Evolutionary conservation across 2,797 vertebrate genomes (phyloP).

Genomic region (Ctenochaetus hawaiiensis): DNA sequence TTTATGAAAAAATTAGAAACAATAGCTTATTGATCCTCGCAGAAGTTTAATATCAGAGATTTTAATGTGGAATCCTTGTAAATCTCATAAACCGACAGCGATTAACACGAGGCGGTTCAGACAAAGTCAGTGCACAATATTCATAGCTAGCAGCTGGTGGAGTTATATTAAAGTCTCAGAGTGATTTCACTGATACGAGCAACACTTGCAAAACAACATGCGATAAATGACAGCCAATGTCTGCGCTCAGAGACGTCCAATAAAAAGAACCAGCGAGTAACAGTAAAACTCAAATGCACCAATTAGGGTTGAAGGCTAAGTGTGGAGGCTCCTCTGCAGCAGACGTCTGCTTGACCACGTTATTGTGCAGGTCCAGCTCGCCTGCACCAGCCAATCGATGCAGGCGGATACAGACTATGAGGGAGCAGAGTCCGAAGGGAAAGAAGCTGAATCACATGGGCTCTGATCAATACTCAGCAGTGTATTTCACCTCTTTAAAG

Average conservation of each 20-base stretch:
- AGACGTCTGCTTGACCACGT: conserved; percentile 27
- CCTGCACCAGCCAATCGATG: conserved; percentile 64
- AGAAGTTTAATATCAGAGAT: conserved; percentile 32
- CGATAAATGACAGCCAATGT: conserved; percentile 29
- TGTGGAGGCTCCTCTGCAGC: conserved; percentile 33
- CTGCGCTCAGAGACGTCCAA: conserved; percentile 7
- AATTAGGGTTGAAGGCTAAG: conserved; percentile 43
- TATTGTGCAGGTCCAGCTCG: conserved; percentile 32
- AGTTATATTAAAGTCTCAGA: conserved; percentile 3
- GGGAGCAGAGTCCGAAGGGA: conserved; percentile 53
- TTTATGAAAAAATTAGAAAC: conserved; percentile 45
- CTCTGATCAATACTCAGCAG: conserved; percentile 73
- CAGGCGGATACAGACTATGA: conserved; percentile 66
- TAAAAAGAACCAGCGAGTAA: conserved; percentile 14
- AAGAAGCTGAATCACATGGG: conserved; percentile 65
- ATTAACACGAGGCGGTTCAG: conserved; percentile 10
- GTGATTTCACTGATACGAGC: conserved; percentile 1
- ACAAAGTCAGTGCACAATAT: conserved; percentile 15
- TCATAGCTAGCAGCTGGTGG: neutral
- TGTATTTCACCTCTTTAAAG: conserved; percentile 65
- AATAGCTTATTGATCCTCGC: conserved; percentile 44
- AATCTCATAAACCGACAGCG: conserved; percentile 3
- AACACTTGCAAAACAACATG: conserved; percentile 36
- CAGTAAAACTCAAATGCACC: conserved; percentile 13
- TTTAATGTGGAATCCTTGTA: conserved; percentile 17